Conservation (phyloP, 1,140 invertebrate species). For the Condylostylus longicornis region DNA sequence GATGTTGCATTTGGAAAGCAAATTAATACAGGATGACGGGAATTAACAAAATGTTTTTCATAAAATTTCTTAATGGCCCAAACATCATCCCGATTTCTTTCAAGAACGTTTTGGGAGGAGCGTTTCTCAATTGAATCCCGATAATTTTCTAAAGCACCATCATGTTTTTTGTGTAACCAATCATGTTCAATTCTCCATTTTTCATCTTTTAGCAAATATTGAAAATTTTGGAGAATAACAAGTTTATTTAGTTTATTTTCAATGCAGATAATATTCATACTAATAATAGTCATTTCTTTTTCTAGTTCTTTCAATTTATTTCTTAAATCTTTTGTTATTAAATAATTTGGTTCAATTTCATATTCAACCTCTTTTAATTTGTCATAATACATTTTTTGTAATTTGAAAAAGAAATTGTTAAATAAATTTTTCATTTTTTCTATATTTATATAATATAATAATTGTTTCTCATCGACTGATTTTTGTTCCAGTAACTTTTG, state of each 20-base stretch:
- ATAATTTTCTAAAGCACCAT: slow-evolving; percentile 14
- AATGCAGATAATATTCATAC: slow-evolving; percentile 29
- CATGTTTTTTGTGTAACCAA: slow-evolving; percentile 20
- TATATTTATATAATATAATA: no score
- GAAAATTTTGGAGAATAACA: slow-evolving; percentile 29
- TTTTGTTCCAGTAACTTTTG: no score
- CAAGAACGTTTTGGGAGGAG: slow-evolving; percentile 20
- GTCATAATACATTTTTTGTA: slow-evolving; percentile 22
- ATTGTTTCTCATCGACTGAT: no score
- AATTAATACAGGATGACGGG: slow-evolving; percentile 20
- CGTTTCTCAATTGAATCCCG: slow-evolving; percentile 24
- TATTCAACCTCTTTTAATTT: neutral
- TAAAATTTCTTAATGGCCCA: slow-evolving; percentile 27
- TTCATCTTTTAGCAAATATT: slow-evolving; percentile 23
- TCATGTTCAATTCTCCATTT: slow-evolving; percentile 26
- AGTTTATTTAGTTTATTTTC: slow-evolving; percentile 26
- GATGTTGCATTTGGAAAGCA: slow-evolving; percentile 19
- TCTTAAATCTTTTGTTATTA: slow-evolving; percentile 18
- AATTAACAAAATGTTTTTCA: slow-evolving; percentile 22
- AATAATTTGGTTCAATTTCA: neutral
- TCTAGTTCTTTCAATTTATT: slow-evolving; percentile 18
- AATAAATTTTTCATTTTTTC: neutral
- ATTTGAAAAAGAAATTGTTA: neutral
- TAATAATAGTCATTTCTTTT: slow-evolving; percentile 21
- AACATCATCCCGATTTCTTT: slow-evolving; percentile 25